A percentile compares a stretch with the other conserved stretches of the same genome.
Conservation (phyloP, 1,140 invertebrate genomes). For the Drosophila miranda region DNA sequence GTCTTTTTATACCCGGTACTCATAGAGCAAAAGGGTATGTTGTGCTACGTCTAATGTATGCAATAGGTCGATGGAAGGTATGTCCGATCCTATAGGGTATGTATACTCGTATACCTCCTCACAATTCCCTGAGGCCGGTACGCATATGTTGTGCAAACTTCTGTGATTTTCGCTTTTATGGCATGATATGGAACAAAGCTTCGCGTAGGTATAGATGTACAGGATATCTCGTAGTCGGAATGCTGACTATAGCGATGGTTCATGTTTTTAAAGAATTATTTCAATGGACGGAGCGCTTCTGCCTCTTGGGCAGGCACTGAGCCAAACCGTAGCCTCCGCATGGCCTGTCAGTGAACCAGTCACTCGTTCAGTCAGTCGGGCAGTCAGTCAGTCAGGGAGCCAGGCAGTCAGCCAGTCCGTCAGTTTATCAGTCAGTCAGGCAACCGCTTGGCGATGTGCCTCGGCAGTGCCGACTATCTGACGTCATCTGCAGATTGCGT, state of each 20-base stretch:
- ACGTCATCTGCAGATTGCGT: conserved; percentile 77
- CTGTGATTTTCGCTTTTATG: too few relatives aligned
- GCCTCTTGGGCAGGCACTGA: conserved; percentile 36
- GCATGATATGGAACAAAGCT: too few relatives aligned
- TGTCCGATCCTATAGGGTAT: too few relatives aligned
- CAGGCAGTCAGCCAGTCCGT: neutral
- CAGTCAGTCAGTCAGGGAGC: conserved; percentile 1
- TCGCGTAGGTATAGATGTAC: too few relatives aligned
- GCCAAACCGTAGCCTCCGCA: conserved; percentile 30
- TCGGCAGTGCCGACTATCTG: conserved; percentile 54
- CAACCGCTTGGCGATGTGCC: conserved; percentile 16
- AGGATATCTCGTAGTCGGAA: too few relatives aligned
- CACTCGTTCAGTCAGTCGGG: conserved; percentile 26
- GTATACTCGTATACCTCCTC: too few relatives aligned
- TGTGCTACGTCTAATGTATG: too few relatives aligned
- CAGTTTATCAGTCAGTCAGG: conserved; percentile 27
- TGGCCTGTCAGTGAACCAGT: conserved; percentile 36
- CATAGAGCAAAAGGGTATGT: too few relatives aligned
- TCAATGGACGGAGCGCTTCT: conserved; percentile 11
- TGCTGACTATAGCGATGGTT: too few relatives aligned
- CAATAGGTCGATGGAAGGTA: too few relatives aligned
- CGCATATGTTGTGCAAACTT: too few relatives aligned
- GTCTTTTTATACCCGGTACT: conserved; percentile 10
- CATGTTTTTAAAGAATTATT: conserved; percentile 59
- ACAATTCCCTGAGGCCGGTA: too few relatives aligned